A percentile compares a stretch with the other conserved stretches of the same genome.
phyloP scores from a whole-genome alignment of 2,113 vertebrate species.

The Leptocoma aspasia region DNA sequence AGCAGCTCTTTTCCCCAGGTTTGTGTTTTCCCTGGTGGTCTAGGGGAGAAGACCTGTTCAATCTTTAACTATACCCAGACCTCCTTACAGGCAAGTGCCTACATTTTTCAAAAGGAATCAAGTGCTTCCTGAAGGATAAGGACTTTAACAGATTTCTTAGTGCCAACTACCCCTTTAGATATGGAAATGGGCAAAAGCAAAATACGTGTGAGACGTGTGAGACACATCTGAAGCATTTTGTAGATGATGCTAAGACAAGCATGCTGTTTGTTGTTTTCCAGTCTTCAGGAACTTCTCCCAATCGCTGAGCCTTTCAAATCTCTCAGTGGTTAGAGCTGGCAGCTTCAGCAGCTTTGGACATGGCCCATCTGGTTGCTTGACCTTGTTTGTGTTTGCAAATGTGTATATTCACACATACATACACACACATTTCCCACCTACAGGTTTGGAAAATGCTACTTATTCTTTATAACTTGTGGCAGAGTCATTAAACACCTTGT shows the following conservation, averaged over 20 bases:
- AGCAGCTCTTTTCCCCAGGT: not conserved
- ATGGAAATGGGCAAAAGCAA: not conserved
- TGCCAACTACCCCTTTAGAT: not conserved
- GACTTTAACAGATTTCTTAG: not conserved
- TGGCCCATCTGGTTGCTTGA: not conserved
- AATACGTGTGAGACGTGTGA: not conserved
- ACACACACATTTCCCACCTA: too few relatives aligned
- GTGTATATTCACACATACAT: accelerated
- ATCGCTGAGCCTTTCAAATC: not conserved
- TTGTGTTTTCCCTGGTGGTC: not conserved
- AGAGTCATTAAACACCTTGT: not conserved
- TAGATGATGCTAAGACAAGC: not conserved
- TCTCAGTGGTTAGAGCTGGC: not conserved
- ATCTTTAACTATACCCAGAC: not conserved
- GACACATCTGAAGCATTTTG: not conserved
- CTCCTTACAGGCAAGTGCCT: not conserved
- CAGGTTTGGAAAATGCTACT: not conserved
- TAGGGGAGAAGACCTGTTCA: not conserved
- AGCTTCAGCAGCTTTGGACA: not conserved
- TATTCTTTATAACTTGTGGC: not conserved
- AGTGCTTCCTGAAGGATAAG: not conserved
- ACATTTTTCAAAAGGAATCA: not conserved
- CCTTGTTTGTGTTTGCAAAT: not conserved
- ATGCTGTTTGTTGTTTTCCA: not conserved
- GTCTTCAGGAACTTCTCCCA: not conserved